phyloP scores from a whole-genome alignment of 2,113 vertebrate species.

The Struthidea cinerea region DNA sequence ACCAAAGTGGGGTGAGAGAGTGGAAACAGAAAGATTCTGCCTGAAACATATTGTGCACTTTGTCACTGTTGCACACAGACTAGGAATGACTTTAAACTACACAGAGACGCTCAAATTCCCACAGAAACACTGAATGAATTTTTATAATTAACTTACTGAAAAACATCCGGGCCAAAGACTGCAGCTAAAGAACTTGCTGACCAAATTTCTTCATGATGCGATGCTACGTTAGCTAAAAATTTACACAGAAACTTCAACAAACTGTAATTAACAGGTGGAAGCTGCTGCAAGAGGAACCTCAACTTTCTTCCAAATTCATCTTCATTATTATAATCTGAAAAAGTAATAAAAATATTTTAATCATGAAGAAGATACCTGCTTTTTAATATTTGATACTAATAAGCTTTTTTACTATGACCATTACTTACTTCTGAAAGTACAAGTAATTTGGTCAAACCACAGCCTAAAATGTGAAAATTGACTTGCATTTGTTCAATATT shows the following conservation, averaged over 20 bases:
- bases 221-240: slow-evolving; percentile 91
- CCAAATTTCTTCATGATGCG: slow-evolving; percentile 94
- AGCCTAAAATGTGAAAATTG: background rate
- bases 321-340: slow-evolving; percentile 90
- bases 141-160: slow-evolving; percentile 84
- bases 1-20: background rate
- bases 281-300: slow-evolving; percentile 95
- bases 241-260: slow-evolving; percentile 95
- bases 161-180: slow-evolving; percentile 96
- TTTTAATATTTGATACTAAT: slow-evolving; percentile 13
- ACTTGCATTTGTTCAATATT: background rate
- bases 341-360: slow-evolving; percentile 49
- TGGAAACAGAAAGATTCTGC: background rate
- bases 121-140: background rate
- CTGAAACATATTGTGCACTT: background rate
- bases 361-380: slow-evolving; percentile 17
- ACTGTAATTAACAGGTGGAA: slow-evolving; percentile 94
- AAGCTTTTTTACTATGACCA: background rate
- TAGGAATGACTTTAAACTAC: background rate
- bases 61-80: background rate
- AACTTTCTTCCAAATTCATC: slow-evolving; percentile 92
- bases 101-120: background rate
- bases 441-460: background rate
- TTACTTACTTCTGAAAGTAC: background rate
- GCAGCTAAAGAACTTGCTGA: slow-evolving; percentile 88